These are phyloP conservation scores for Crocuta crocuta DNA, from an alignment of 2,113 vertebrate genomes.

Conservation along the genomic window DNA sequence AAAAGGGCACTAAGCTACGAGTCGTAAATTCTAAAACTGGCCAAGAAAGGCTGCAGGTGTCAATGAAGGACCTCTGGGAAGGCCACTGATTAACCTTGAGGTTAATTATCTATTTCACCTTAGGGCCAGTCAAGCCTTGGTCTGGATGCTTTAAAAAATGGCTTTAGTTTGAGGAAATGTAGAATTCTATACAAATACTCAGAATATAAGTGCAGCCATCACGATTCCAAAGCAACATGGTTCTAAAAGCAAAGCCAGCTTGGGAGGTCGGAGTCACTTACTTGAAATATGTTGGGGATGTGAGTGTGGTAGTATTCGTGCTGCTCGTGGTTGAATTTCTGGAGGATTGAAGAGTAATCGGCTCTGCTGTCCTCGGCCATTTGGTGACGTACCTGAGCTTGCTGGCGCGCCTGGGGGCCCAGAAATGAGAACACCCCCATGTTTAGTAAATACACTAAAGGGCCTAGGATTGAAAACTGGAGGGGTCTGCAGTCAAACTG, in stretches of 20 bases:
- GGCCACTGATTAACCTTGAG: neutral
- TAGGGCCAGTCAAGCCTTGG: neutral
- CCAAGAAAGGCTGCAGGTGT: neutral
- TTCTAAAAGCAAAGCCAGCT: neutral
- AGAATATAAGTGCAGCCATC: neutral
- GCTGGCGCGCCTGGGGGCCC: conserved; percentile 93
- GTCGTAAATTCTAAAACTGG: neutral
- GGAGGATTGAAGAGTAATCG: conserved; percentile 93
- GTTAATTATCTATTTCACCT: neutral
- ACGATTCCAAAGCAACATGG: neutral
- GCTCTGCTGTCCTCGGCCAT: conserved; percentile 96
- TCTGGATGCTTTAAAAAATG: neutral
- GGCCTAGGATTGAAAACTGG: neutral
- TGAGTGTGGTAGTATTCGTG: conserved; percentile 95
- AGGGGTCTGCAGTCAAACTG: neutral
- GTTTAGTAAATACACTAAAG: neutral
- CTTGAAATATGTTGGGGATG: conserved; percentile 97
- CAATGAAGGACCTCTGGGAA: neutral
- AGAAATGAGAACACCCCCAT: neutral
- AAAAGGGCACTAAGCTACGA: neutral
- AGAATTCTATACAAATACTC: neutral
- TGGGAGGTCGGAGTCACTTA: conserved; percentile 57
- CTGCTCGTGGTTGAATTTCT: conserved; percentile 98
- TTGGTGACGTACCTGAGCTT: conserved; percentile 95
- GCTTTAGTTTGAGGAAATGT: neutral